phyloP scores from a whole-genome alignment of 2,113 vertebrate species.

The Jacana jacana region DNA sequence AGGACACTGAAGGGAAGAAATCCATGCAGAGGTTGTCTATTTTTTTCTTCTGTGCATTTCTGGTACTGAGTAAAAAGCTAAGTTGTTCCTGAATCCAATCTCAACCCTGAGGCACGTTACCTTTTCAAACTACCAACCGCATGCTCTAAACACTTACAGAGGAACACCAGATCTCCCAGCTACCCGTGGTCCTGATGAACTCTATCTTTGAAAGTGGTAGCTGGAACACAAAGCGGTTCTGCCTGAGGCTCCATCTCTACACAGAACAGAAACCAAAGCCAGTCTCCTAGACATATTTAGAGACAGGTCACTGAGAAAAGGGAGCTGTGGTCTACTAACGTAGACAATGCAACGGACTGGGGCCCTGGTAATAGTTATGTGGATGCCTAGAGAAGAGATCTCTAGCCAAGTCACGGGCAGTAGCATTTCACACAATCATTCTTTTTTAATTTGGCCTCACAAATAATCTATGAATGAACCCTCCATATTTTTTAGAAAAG shows the following conservation, averaged over 20 bases:
- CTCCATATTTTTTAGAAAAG: neutral
- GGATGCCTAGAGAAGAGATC: neutral
- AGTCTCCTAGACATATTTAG: neutral
- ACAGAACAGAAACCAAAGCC: neutral
- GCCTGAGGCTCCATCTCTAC: neutral
- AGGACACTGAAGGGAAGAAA: neutral
- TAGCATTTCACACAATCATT: neutral
- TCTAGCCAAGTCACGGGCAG: neutral
- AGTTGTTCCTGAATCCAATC: neutral
- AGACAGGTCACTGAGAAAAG: neutral
- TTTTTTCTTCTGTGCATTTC: neutral
- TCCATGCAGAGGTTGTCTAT: neutral
- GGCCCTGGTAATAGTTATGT: neutral
- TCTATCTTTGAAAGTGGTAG: neutral
- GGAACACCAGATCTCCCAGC: neutral
- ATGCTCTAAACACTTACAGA: neutral
- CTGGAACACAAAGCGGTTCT: neutral
- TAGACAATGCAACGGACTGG: neutral
- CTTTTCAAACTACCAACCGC: neutral
- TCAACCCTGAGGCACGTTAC: neutral
- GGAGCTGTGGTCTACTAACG: rapidly evolving
- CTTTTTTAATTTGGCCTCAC: neutral
- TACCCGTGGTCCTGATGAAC: neutral
- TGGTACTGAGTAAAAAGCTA: neutral
- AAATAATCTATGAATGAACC: neutral